Evolutionary conservation across 2,888 invertebrate species (phyloP).

Genomic region (Agrochola litura): DNA sequence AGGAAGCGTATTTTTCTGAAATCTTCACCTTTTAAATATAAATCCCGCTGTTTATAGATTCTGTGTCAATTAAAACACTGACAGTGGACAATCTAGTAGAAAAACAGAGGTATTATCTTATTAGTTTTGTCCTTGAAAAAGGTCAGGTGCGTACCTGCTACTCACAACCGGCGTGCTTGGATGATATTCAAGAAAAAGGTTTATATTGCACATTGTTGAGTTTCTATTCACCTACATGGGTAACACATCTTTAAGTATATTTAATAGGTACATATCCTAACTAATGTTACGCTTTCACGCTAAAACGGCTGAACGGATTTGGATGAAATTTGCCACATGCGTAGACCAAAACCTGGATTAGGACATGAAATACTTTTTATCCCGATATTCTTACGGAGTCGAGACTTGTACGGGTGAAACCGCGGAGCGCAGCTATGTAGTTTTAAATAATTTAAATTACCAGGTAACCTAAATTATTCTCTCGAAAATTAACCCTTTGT

Average conservation of each 20-base stretch:
- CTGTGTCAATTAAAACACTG: background rate
- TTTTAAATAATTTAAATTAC: background rate
- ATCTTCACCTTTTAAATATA: no score
- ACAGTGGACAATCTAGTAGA: no score
- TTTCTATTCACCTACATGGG: background rate
- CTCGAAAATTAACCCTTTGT: background rate
- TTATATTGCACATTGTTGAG: background rate
- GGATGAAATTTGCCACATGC: no score
- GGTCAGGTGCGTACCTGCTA: background rate
- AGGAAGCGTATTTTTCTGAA: no score
- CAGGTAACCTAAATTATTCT: no score
- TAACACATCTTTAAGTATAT: background rate
- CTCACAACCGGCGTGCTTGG: background rate
- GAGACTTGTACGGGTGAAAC: no score
- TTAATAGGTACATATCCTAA: background rate
- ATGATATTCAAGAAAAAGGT: background rate
- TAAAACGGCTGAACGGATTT: no score
- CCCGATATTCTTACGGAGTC: no score
- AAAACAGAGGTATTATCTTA: background rate
- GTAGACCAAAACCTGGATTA: no score
- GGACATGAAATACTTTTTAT: no score
- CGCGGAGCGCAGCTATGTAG: no score
- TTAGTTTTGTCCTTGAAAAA: slow-evolving; percentile 9
- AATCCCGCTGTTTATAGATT: background rate
- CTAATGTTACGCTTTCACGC: no score